These are phyloP conservation scores for Amphibalanus amphitrite DNA, from an alignment of 1,140 invertebrate genomes.

Conservation along the genomic window DNA sequence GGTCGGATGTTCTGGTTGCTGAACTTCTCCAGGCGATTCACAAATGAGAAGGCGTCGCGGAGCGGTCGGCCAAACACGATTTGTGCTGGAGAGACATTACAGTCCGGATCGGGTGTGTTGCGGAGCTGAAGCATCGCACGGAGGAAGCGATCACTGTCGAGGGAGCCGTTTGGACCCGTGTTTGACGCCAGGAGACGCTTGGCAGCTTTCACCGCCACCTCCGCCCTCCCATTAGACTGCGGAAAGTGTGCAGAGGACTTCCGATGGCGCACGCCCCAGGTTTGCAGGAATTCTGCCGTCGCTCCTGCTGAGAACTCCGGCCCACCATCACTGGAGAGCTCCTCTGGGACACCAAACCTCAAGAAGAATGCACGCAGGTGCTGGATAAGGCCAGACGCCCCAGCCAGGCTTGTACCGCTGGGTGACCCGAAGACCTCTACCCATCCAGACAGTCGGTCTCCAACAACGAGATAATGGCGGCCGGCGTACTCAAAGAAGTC, in stretches of 20 bases:
- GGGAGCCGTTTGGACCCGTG: background rate
- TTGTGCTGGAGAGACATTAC: constrained; percentile 2
- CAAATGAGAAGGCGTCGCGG: constrained; percentile 1
- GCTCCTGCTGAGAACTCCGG: background rate
- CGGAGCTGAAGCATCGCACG: background rate
- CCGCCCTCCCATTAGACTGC: constrained; percentile 7
- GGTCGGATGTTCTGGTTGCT: background rate
- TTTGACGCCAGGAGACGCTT: constrained; percentile 5
- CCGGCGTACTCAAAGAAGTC: constrained; percentile 1
- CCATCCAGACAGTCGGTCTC: constrained; percentile 6
- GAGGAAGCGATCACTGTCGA: constrained; percentile 6
- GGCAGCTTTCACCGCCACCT: background rate
- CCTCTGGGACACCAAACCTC: constrained; percentile 7
- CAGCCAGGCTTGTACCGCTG: background rate
- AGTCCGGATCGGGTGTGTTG: constrained; percentile 5
- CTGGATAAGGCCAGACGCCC: background rate
- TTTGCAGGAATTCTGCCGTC: background rate
- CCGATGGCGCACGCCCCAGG: constrained; percentile 2
- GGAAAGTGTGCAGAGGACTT: constrained; percentile 1
- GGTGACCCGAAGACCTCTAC: constrained; percentile 1
- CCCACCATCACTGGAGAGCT: constrained; percentile 4
- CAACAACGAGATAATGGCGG: constrained; percentile 6
- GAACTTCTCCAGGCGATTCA: background rate
- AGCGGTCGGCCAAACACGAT: constrained; percentile 8
- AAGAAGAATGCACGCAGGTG: constrained; percentile 4